These are phyloP conservation scores for Aphaenogaster rudis DNA, from an alignment of 1,140 invertebrate genomes.

Conservation along the genomic window DNA sequence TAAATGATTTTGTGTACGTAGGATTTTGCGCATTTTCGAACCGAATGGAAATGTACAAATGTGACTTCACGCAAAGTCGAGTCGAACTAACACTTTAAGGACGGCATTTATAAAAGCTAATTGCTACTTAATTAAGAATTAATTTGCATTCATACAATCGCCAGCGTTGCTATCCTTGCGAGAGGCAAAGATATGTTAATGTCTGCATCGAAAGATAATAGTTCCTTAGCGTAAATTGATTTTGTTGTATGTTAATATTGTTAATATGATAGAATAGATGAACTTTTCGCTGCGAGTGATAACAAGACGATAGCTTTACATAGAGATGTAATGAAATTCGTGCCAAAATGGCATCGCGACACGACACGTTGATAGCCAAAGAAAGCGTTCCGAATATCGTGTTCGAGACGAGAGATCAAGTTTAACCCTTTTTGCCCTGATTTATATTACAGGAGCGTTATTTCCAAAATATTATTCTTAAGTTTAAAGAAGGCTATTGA, in stretches of 20 bases:
- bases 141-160: neutral
- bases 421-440: neutral
- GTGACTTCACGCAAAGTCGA: neutral
- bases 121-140: constrained; percentile 7
- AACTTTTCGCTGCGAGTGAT: neutral
- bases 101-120: neutral
- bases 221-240: constrained; percentile 1
- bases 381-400: constrained; percentile 49
- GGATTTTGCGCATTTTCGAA: constrained; percentile 29
- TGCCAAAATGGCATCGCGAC: constrained; percentile 72
- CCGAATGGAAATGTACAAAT: neutral
- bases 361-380: constrained; percentile 74
- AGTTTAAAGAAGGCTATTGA: constrained; percentile 17
- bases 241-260: constrained; percentile 5
- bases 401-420: constrained; percentile 12
- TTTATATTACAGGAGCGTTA: neutral
- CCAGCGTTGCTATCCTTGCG: constrained; percentile 53
- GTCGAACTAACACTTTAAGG: neutral
- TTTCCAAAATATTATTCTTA: constrained; percentile 13
- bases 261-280: neutral
- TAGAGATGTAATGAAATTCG: constrained; percentile 60
- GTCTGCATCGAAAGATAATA: neutral
- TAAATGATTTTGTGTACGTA: constrained; percentile 37
- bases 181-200: constrained; percentile 55
- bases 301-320: constrained; percentile 4